These are phyloP conservation scores for Argentina silus DNA, from an alignment of 2,797 vertebrate genomes.

Conservation along the genomic window DNA sequence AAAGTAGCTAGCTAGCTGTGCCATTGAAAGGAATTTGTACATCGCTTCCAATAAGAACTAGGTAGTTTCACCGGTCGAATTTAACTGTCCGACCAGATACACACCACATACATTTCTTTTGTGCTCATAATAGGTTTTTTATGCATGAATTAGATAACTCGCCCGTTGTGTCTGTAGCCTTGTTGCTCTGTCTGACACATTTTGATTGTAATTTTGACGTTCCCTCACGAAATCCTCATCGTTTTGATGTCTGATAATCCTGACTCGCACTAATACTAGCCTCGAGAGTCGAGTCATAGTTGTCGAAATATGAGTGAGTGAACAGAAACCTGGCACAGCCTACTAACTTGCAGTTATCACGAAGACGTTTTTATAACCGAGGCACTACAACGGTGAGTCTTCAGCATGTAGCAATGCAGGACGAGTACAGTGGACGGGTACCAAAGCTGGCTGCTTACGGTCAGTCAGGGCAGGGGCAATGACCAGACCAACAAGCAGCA, in stretches of 20 bases:
- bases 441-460: too few species aligned
- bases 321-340: slow-evolving; percentile 26
- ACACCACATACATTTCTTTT: too few species aligned
- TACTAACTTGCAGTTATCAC: neutral
- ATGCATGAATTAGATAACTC: too few species aligned
- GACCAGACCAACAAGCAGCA: slow-evolving; percentile 44
- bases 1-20: too few species aligned
- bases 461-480: slow-evolving; percentile 14
- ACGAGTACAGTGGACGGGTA: too few species aligned
- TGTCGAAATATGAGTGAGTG: slow-evolving; percentile 27
- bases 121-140: too few species aligned
- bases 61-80: neutral
- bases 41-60: neutral
- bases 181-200: neutral
- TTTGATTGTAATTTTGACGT: neutral
- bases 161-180: neutral
- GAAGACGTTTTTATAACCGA: neutral
- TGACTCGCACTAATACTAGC: too few species aligned
- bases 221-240: too few species aligned
- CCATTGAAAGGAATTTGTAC: neutral
- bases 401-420: neutral
- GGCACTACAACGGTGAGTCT: too few species aligned
- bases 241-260: too few species aligned
- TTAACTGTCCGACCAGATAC: neutral
- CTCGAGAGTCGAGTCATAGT: neutral